Conservation (phyloP, 2,797 vertebrate genomes). For the Poecilia gillii region DNA sequence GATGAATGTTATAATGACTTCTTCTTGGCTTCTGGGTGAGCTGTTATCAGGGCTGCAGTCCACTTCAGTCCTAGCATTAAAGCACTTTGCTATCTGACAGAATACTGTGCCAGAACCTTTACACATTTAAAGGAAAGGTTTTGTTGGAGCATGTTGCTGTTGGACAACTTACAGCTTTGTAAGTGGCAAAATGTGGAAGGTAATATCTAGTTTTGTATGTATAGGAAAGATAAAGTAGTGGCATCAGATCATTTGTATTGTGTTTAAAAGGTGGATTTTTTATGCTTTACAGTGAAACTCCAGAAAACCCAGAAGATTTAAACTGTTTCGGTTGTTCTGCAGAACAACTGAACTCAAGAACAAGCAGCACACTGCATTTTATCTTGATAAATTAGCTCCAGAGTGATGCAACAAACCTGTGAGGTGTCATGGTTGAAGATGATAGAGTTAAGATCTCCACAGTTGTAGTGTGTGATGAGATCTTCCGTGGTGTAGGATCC, state of each 20-base stretch:
- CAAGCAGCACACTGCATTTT: background rate
- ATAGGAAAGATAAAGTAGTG: constrained; percentile 8
- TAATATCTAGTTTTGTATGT: constrained; percentile 5
- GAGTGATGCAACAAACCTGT: constrained; percentile 76
- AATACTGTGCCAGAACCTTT: constrained; percentile 1
- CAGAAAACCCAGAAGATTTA: background rate
- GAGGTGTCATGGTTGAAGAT: constrained; percentile 84
- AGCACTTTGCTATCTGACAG: background rate
- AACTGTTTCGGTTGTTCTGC: constrained; percentile 3
- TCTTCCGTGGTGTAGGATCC: constrained; percentile 88
- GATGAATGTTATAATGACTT: background rate
- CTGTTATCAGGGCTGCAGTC: background rate
- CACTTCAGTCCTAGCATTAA: background rate
- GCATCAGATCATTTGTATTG: constrained; percentile 18
- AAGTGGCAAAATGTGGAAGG: constrained; percentile 18
- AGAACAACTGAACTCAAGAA: background rate
- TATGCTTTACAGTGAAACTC: constrained; percentile 12
- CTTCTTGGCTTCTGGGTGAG: background rate
- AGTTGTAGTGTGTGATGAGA: constrained; percentile 92
- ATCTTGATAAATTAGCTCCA: constrained; percentile 1
- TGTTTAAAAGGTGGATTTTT: constrained; percentile 12
- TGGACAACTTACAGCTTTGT: background rate
- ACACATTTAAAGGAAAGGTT: background rate
- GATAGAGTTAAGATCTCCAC: constrained; percentile 87
- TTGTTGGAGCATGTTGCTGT: background rate